Evolutionary conservation across 2,888 invertebrate genomes (phyloP), one percentile per base, ranked within the genome.

Genomic region (Rhopalosiphum nymphaeae): DNA sequence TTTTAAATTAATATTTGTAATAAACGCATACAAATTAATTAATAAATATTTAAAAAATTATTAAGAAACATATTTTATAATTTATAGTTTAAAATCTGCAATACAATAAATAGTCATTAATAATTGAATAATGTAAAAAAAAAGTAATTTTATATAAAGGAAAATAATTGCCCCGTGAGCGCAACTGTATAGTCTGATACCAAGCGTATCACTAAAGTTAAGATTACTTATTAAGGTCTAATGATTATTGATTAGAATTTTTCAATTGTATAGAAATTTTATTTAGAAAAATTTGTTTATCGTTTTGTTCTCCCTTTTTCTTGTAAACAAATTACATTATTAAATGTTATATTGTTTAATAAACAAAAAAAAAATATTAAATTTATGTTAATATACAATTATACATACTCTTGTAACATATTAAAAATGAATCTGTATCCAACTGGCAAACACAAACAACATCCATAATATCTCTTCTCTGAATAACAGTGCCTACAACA

Each of bases 351-450:
- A 67, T n/a, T 16, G 16, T 67, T 67, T n/a, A n/a, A n/a, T 16
- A n/a, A n/a, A 78, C 36, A 46, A 44, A 44, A 57, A n/a, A 67
- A 4, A 36, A 36, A 21, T 78, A 53, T 16, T 53, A 16, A 36
- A 21, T 78, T 36, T 5, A 36, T 7, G 7, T 36, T 78, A 78
- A 78, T 78, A 78, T 78, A 78, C 67, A 78, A 61, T 16, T n/a
- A 61, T 94, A 96, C 97, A 97, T 96, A 97, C 97, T 97, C 95
- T 97, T 98, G 96, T 98, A 98, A 96, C 98, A 98, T 95, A 99
- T 97, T 95, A 99, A 96, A 95, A 98, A 98, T 93, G 98, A 98
- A 96, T 99, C 99, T 96, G 98, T 98, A 96, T 99, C 99, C 94
- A 99, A 96, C 96, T 99, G 99, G 49, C 97, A 97, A 89, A 99